These are phyloP conservation scores for Dasysyrphus albostriatus DNA, from an alignment of 2,888 invertebrate species.

Conservation along the genomic window DNA sequence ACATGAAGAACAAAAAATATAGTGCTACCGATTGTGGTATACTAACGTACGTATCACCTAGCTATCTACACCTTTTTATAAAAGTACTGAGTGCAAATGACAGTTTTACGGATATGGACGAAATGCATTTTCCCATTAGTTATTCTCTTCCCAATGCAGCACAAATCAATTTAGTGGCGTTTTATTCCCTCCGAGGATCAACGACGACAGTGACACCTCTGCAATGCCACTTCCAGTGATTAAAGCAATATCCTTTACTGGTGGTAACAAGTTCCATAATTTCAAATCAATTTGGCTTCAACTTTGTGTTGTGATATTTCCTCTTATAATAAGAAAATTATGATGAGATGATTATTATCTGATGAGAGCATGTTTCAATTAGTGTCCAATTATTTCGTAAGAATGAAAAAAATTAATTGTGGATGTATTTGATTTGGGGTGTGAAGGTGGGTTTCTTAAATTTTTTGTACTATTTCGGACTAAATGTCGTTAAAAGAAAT, in stretches of 20 bases:
- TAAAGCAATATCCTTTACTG: conserved; percentile 37
- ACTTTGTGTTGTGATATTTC: conserved; percentile 1
- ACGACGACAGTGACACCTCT: neutral
- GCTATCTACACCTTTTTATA: neutral
- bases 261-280: conserved; percentile 9
- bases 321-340: neutral
- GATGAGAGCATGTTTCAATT: neutral
- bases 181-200: neutral
- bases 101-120: conserved; percentile 43
- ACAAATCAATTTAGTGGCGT: conserved; percentile 31
- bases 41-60: neutral
- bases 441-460: no score
- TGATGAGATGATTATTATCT: neutral
- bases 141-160: conserved; percentile 18
- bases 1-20: conserved; percentile 1
- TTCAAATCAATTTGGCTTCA: neutral
- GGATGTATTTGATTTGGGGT: no score
- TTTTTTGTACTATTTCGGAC: no score
- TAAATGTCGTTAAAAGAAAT: no score
- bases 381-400: neutral
- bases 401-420: no score
- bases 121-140: neutral
- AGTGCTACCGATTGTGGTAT: neutral
- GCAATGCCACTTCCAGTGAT: conserved; percentile 43
- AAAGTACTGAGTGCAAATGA: conserved; percentile 30